A percentile compares a stretch with the other conserved stretches of the same genome.
phyloP scores from a whole-genome alignment of 2,888 invertebrate genomes.

The Argyresthia goedartella region DNA sequence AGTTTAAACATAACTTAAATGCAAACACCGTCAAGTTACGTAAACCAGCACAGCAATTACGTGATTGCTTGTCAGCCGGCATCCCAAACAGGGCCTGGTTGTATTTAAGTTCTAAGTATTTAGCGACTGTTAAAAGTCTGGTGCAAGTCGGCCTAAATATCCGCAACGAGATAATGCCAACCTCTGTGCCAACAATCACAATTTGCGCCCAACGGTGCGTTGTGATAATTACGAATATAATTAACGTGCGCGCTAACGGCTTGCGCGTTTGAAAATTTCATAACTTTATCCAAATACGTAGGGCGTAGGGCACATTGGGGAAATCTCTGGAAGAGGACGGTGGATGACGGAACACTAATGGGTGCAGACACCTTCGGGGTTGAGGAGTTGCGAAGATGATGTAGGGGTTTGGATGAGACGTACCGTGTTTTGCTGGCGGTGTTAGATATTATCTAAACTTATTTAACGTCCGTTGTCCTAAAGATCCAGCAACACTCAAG shows the following conservation, averaged over 20 bases:
- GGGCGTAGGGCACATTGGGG: slow-evolving; percentile 61
- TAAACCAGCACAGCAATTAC: too few relatives aligned
- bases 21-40: too few relatives aligned
- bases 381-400: slow-evolving; percentile 1
- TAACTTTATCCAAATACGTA: slow-evolving; percentile 66
- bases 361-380: slow-evolving; percentile 18
- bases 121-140: too few relatives aligned
- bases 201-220: neutral
- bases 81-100: too few relatives aligned
- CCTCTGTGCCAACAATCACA: neutral
- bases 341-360: slow-evolving; percentile 52
- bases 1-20: too few relatives aligned
- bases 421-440: too few relatives aligned
- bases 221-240: slow-evolving; percentile 33
- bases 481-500: too few relatives aligned
- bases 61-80: too few relatives aligned
- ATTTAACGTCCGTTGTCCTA: too few relatives aligned
- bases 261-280: slow-evolving; percentile 68
- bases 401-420: neutral
- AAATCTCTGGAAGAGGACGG: slow-evolving; percentile 56
- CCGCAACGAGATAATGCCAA: neutral
- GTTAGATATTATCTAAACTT: too few relatives aligned
- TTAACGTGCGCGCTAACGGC: slow-evolving; percentile 36
- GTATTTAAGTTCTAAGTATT: too few relatives aligned
- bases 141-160: too few relatives aligned